These are phyloP conservation scores for Coenobita brevimanus DNA, from an alignment of 1,140 invertebrate species.

Conservation along the genomic window DNA sequence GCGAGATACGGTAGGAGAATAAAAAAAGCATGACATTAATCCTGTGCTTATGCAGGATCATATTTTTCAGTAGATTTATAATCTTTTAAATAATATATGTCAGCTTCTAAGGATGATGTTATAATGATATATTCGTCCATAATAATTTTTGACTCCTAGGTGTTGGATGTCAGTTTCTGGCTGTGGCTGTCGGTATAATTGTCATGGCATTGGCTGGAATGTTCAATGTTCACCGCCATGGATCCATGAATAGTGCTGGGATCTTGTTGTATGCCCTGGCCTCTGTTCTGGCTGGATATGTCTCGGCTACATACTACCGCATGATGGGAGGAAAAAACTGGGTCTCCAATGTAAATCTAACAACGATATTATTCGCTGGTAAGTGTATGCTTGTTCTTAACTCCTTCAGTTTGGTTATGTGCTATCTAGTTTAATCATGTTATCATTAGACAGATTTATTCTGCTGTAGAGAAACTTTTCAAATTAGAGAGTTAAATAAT, in stretches of 20 bases:
- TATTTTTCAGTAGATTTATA: too few species aligned
- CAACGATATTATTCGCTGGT: slow-evolving; percentile 76
- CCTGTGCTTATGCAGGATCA: too few species aligned
- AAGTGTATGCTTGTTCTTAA: too few species aligned
- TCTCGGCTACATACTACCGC: slow-evolving; percentile 74
- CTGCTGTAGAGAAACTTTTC: too few species aligned
- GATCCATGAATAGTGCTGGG: slow-evolving; percentile 76
- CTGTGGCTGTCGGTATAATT: slow-evolving; percentile 75
- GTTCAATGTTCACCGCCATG: slow-evolving; percentile 77
- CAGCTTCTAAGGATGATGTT: too few species aligned
- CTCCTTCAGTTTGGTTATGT: too few species aligned
- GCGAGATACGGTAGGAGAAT: too few species aligned
- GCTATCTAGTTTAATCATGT: too few species aligned
- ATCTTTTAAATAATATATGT: too few species aligned
- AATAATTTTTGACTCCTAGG: slow-evolving; percentile 71
- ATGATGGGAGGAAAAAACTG: slow-evolving; percentile 76
- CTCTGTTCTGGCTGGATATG: slow-evolving; percentile 76
- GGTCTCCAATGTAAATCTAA: slow-evolving; percentile 77
- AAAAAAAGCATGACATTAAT: too few species aligned
- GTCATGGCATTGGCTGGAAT: slow-evolving; percentile 76
- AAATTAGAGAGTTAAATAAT: too few species aligned
- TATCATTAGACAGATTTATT: too few species aligned
- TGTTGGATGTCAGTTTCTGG: slow-evolving; percentile 76
- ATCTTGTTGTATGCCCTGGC: slow-evolving; percentile 77
- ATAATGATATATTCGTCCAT: background rate